These are phyloP conservation scores for Trachemys scripta DNA, from an alignment of 2,113 vertebrate genomes.

Conservation along the genomic window DNA sequence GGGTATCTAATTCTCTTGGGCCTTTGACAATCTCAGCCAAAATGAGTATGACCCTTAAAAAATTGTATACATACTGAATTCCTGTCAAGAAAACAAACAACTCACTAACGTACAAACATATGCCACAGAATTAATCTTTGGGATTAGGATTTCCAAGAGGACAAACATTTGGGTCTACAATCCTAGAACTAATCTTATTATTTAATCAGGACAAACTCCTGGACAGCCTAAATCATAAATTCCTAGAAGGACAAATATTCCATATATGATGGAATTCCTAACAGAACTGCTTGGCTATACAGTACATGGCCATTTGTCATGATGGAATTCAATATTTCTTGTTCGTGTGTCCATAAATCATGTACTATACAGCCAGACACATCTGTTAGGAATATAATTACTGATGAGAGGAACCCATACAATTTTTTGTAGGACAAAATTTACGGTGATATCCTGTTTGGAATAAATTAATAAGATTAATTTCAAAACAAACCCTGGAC, in stretches of 20 bases:
- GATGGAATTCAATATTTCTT: not conserved
- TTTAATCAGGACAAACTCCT: not conserved
- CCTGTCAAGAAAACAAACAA: not conserved
- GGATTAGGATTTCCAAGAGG: not conserved
- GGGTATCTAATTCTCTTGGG: not conserved
- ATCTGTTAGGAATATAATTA: not conserved
- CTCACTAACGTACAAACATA: not conserved
- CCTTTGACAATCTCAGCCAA: not conserved
- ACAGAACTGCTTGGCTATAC: not conserved
- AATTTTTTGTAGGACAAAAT: not conserved
- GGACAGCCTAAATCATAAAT: not conserved
- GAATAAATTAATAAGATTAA: constrained; percentile 12
- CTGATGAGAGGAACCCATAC: not conserved
- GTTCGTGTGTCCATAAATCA: not conserved
- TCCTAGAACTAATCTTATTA: not conserved
- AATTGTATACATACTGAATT: not conserved
- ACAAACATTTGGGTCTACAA: not conserved
- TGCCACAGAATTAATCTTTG: not conserved
- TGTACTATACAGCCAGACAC: not conserved
- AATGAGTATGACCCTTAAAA: not conserved
- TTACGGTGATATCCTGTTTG: not conserved
- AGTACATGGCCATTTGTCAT: not conserved
- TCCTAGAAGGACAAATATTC: not conserved
- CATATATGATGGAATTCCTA: not conserved
- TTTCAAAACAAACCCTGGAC: not conserved